These are phyloP conservation scores for Eilema sororculum DNA, from an alignment of 2,888 invertebrate genomes.

Conservation along the genomic window DNA sequence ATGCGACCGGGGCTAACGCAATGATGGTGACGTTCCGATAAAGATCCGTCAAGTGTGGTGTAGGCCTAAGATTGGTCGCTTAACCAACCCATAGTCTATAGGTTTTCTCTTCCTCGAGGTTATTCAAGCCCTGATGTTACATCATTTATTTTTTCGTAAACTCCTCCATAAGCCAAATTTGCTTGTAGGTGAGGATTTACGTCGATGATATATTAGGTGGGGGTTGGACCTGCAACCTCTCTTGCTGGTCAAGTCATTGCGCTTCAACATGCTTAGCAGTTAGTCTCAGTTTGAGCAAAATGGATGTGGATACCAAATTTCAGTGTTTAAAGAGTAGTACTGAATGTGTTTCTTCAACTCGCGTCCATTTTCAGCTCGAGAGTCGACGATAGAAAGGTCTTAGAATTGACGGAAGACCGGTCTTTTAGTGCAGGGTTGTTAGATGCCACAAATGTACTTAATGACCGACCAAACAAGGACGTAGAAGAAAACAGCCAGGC, in stretches of 20 bases:
- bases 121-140: neutral
- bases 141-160: neutral
- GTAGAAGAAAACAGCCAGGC: slow-evolving; percentile 60
- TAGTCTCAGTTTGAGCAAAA: neutral
- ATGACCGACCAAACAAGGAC: slow-evolving; percentile 56
- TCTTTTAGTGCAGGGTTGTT: neutral
- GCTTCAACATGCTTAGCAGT: neutral
- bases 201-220: neutral
- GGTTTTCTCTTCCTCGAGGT: neutral
- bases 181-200: neutral
- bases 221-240: neutral
- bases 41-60: no score
- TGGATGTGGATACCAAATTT: neutral
- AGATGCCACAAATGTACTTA: neutral
- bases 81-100: no score
- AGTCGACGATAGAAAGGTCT: neutral
- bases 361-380: neutral
- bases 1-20: no score
- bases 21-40: no score
- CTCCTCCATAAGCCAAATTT: slow-evolving; percentile 1
- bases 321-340: neutral
- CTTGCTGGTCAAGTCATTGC: neutral
- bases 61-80: no score
- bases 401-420: neutral
- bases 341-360: neutral